phyloP scores from a whole-genome alignment of 2,888 invertebrate genomes.

The Chymomyza caudatula region DNA sequence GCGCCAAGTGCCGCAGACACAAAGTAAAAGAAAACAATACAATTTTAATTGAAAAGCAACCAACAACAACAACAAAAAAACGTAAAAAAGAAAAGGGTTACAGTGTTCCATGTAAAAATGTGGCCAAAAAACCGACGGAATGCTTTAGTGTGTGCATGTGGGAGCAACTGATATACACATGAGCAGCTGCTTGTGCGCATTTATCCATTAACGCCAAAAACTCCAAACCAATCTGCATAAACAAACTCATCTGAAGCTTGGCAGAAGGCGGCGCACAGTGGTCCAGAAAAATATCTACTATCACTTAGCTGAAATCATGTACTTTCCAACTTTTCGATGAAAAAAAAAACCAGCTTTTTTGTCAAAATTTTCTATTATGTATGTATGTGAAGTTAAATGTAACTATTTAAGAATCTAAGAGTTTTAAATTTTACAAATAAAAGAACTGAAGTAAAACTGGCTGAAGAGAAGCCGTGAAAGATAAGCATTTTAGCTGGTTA shows the following conservation, averaged over 20 bases:
- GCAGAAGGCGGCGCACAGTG: not conserved
- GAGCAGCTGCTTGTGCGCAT: slow-evolving; percentile 19
- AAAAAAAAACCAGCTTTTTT: too few relatives aligned
- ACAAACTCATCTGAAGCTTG: slow-evolving; percentile 62
- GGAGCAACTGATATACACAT: slow-evolving; percentile 15
- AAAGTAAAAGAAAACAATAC: slow-evolving; percentile 78
- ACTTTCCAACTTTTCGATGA: too few relatives aligned
- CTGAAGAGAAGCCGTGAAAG: too few relatives aligned
- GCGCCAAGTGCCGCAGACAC: slow-evolving; percentile 37
- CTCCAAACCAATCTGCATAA: slow-evolving; percentile 68
- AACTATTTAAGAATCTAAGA: too few relatives aligned
- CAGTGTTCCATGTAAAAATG: slow-evolving; percentile 54
- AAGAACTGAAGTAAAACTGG: too few relatives aligned
- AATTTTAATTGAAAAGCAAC: slow-evolving; percentile 78
- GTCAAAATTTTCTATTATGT: too few relatives aligned
- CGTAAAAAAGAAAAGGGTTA: slow-evolving; percentile 47
- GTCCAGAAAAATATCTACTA: too few relatives aligned
- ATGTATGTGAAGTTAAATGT: too few relatives aligned
- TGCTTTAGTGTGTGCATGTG: too few relatives aligned
- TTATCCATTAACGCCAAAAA: slow-evolving; percentile 71
- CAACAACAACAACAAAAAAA: slow-evolving; percentile 25
- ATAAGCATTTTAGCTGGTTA: too few relatives aligned
- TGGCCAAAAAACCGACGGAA: slow-evolving; percentile 19
- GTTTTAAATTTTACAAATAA: too few relatives aligned
- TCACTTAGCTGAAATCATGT: too few relatives aligned